Conservation (phyloP, 2,113 vertebrate species). For the Stercorarius parasiticus region DNA sequence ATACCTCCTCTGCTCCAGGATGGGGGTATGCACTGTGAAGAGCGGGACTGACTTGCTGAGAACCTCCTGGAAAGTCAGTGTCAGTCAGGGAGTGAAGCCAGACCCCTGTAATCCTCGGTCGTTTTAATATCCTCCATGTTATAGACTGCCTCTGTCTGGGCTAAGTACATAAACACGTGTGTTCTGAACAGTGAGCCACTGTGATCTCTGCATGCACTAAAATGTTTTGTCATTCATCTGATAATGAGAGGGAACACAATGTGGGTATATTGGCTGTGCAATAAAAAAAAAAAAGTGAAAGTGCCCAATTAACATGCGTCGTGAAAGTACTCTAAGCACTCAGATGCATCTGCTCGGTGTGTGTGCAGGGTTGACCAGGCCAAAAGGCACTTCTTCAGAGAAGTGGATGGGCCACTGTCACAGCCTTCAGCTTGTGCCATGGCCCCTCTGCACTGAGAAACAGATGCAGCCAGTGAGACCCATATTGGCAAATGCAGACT, state of each 20-base stretch:
- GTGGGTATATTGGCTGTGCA: not conserved
- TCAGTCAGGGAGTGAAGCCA: not conserved
- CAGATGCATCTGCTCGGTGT: not conserved
- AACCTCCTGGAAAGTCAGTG: not conserved
- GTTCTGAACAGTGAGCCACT: not conserved
- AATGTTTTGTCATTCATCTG: not conserved
- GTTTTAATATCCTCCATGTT: not conserved
- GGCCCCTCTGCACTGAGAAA: fast-evolving
- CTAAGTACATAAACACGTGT: not conserved
- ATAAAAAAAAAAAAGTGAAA: not conserved
- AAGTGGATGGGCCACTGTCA: not conserved
- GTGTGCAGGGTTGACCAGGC: not conserved
- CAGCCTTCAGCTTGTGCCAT: not conserved
- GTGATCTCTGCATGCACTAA: not conserved
- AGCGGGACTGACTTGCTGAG: not conserved
- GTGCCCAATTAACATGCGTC: not conserved
- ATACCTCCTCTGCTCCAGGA: not conserved
- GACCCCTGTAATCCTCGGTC: not conserved
- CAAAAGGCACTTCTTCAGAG: not conserved
- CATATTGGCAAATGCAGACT: not conserved
- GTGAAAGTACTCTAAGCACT: not conserved
- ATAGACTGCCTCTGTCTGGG: not conserved
- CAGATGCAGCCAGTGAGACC: not conserved
- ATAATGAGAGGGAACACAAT: not conserved
- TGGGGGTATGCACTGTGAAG: fast-evolving